A percentile compares a stretch with the other conserved stretches of the same genome.
These are phyloP conservation scores for Drosophila infuscata DNA, from an alignment of 2,888 invertebrate species.

Conservation along the genomic window DNA sequence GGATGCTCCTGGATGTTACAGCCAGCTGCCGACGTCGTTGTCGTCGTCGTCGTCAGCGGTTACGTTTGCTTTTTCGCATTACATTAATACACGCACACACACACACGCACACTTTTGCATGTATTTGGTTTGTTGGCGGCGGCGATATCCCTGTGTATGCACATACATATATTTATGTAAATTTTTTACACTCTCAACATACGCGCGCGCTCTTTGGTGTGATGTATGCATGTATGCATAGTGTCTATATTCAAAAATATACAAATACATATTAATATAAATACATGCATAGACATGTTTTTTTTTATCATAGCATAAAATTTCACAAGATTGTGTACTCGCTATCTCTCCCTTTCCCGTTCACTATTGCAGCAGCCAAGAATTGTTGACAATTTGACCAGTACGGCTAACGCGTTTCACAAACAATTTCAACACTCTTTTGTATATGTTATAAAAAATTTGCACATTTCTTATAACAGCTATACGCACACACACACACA, in stretches of 20 bases:
- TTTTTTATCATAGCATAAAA: constrained; percentile 43
- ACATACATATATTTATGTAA: constrained; percentile 50
- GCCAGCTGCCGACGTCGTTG: constrained; percentile 54
- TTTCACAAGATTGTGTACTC: constrained; percentile 42
- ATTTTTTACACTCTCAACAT: constrained; percentile 67
- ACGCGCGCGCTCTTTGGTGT: constrained; percentile 45
- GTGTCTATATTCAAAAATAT: constrained; percentile 38
- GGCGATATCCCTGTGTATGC: constrained; percentile 41
- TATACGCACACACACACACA: constrained; percentile 44
- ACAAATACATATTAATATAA: constrained; percentile 34
- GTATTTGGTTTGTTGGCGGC: constrained; percentile 65
- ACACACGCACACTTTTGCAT: constrained; percentile 11
- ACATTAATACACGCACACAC: constrained; percentile 38
- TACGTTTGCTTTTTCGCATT: constrained; percentile 68
- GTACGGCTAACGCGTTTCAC: constrained; percentile 28
- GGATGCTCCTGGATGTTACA: constrained; percentile 60
- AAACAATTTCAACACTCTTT: constrained; percentile 41
- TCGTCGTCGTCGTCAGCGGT: constrained; percentile 58
- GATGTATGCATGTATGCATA: constrained; percentile 25
- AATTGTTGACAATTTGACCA: constrained; percentile 39
- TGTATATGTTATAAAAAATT: constrained; percentile 59
- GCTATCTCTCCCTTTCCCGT: constrained; percentile 4
- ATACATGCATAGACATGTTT: constrained; percentile 56
- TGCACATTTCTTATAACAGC: constrained; percentile 72
- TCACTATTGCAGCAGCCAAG: constrained; percentile 28